phyloP scores from a whole-genome alignment of 2,797 vertebrate genomes.

The Sciurus carolinensis region DNA sequence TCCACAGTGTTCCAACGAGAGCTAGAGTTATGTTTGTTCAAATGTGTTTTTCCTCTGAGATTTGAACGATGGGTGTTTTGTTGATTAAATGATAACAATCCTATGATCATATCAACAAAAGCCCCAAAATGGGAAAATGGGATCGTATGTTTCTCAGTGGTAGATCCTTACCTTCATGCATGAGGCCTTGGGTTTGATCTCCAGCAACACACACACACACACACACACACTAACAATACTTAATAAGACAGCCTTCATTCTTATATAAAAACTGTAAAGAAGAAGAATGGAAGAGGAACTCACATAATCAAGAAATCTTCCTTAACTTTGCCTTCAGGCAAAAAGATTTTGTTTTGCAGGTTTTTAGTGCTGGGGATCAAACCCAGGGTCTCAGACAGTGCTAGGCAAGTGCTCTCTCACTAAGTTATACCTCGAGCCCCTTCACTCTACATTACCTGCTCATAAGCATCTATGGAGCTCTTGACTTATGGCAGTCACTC shows the following conservation, averaged over 20 bases:
- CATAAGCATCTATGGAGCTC: neutral
- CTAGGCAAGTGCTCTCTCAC: too few relatives aligned
- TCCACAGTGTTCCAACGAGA: neutral
- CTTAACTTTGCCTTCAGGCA: too few relatives aligned
- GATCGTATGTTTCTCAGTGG: neutral
- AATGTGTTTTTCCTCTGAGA: conserved; percentile 11
- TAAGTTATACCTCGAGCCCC: neutral
- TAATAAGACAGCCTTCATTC: conserved; percentile 20
- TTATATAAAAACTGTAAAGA: conserved; percentile 36
- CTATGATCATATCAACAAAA: conserved; percentile 19
- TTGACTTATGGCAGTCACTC: neutral
- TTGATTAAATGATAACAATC: conserved; percentile 52
- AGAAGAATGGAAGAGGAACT: neutral
- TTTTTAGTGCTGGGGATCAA: too few relatives aligned
- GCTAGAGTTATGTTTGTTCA: conserved; percentile 7
- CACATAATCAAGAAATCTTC: neutral
- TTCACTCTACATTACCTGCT: conserved; percentile 7
- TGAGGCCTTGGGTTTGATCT: neutral
- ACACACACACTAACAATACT: neutral
- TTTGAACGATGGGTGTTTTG: conserved; percentile 34
- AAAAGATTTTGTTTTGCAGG: too few relatives aligned
- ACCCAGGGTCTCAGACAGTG: too few relatives aligned
- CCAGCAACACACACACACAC: too few relatives aligned
- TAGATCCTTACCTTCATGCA: neutral
- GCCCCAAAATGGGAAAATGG: neutral